A percentile compares a stretch with the other conserved stretches of the same genome.
phyloP scores from a whole-genome alignment of 2,113 vertebrate species.

The Megaceryle torquata region DNA sequence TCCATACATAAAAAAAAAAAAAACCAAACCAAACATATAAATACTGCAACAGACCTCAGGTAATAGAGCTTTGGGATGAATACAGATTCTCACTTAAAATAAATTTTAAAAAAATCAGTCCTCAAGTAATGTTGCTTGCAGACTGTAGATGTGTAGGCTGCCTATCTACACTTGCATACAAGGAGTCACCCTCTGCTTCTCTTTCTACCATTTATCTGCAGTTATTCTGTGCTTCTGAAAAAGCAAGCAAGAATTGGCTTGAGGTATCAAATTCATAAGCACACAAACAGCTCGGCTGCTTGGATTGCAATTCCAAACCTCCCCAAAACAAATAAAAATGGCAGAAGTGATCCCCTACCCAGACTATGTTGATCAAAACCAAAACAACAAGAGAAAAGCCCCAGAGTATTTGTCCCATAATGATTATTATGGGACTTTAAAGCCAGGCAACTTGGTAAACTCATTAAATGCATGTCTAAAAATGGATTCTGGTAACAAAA shows the following conservation, averaged over 20 bases:
- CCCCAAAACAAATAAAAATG: not conserved
- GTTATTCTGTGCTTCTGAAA: not conserved
- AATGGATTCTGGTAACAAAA: not conserved
- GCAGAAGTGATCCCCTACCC: not conserved
- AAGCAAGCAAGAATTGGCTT: not conserved
- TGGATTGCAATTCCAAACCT: not conserved
- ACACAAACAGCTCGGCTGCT: not conserved
- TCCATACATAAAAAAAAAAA: not conserved
- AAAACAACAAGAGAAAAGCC: not conserved
- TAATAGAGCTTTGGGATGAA: not conserved
- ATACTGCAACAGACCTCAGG: not conserved
- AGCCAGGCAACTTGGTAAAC: not conserved
- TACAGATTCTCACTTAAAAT: not conserved
- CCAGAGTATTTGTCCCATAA: not conserved
- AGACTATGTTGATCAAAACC: not conserved
- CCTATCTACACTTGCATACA: not conserved
- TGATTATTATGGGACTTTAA: not conserved
- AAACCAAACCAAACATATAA: not conserved
- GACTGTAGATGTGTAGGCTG: not conserved
- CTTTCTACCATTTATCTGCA: not conserved
- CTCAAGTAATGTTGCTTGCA: not conserved
- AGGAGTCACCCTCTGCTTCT: not conserved
- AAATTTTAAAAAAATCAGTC: not conserved
- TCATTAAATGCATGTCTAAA: not conserved
- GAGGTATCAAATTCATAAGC: not conserved